Conservation (phyloP, 1,140 invertebrate species). For the Maconellicoccus hirsutus region DNA sequence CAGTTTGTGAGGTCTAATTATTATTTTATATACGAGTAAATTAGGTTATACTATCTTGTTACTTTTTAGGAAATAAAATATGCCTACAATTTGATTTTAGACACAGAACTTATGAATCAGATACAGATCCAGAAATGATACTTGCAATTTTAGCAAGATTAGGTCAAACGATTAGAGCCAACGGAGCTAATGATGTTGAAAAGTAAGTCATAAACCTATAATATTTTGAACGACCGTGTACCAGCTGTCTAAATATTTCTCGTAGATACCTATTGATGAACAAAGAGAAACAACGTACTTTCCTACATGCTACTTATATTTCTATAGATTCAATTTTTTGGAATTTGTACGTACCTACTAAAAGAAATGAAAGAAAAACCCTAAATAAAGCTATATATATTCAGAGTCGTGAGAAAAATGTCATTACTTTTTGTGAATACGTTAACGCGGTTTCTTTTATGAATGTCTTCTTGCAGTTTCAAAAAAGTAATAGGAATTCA, state of each 20-base stretch:
- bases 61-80: not conserved
- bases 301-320: not conserved
- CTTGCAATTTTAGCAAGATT: conserved; percentile 46
- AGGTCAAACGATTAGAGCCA: conserved; percentile 41
- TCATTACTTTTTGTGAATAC: not conserved
- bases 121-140: conserved; percentile 41
- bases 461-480: not conserved
- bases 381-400: not conserved
- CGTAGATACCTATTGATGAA: too few relatives aligned
- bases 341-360: too few relatives aligned
- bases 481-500: not conserved
- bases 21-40: too few relatives aligned
- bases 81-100: conserved; percentile 34
- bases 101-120: conserved; percentile 35
- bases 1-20: too few relatives aligned
- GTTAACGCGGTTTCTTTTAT: not conserved
- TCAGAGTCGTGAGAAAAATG: not conserved
- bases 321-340: not conserved
- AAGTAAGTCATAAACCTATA: conserved; percentile 38
- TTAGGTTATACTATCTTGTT: not conserved
- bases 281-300: too few relatives aligned
- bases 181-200: conserved; percentile 41
- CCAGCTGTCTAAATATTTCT: too few relatives aligned
- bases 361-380: not conserved
- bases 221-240: too few relatives aligned